These are phyloP conservation scores for Malacoraja senta DNA, from an alignment of 2,797 vertebrate species.

Conservation along the genomic window DNA sequence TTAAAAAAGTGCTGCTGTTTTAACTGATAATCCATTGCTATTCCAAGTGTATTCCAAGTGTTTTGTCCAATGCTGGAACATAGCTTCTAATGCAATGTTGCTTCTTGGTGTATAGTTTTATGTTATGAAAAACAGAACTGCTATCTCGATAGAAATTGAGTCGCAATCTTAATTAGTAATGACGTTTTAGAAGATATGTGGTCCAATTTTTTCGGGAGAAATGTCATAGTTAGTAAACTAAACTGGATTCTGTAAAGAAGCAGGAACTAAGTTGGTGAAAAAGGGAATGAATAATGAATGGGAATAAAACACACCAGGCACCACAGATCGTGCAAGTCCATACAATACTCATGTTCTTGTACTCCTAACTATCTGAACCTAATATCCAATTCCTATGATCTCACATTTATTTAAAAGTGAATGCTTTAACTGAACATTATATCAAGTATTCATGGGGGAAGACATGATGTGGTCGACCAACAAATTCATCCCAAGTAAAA, in stretches of 20 bases:
- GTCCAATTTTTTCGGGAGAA: not conserved
- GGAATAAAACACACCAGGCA: not conserved
- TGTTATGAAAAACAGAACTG: not conserved
- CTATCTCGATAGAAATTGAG: not conserved
- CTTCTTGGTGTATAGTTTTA: not conserved
- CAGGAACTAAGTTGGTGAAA: not conserved
- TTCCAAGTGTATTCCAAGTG: not conserved
- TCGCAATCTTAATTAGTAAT: not conserved
- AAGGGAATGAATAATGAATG: not conserved
- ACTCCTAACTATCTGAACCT: not conserved
- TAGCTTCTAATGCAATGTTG: not conserved
- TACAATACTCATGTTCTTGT: not conserved
- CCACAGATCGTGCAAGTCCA: not conserved
- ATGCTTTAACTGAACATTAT: not conserved
- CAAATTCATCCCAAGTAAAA: not conserved
- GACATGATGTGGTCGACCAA: not conserved
- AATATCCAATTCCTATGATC: not conserved
- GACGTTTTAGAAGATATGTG: not conserved
- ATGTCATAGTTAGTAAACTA: not conserved
- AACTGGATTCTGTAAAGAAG: not conserved
- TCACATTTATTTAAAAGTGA: not conserved
- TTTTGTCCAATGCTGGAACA: not conserved
- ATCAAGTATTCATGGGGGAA: not conserved
- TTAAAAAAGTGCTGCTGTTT: not conserved
- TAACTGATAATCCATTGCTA: not conserved